Percentiles rank a stretch among this genome's conserved stretches.
Conservation (phyloP, 2,888 invertebrate genomes). For the Dichetophora obliterata region DNA sequence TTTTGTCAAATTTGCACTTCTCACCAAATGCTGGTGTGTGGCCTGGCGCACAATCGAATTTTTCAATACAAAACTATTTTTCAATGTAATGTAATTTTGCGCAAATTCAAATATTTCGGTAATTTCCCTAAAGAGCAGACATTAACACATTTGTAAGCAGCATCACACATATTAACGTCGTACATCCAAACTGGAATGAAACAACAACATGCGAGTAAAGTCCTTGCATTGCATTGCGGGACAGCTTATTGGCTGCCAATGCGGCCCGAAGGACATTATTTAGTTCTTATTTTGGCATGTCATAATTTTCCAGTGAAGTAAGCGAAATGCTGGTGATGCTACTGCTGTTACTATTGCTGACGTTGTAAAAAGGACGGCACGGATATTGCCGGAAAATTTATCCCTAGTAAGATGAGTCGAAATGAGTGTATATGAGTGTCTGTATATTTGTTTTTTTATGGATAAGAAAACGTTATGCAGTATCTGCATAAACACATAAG, state of each 20-base stretch:
- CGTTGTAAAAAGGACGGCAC: conserved; percentile 26
- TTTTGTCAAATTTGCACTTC: conserved; percentile 64
- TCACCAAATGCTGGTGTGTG: neutral
- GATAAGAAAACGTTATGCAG: conserved; percentile 50
- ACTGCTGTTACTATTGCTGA: neutral
- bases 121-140: conserved; percentile 66
- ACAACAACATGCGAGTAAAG: conserved; percentile 5
- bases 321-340: neutral
- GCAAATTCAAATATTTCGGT: conserved; percentile 59
- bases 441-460: conserved; percentile 46
- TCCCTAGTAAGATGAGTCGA: conserved; percentile 52
- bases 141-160: conserved; percentile 54
- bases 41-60: neutral
- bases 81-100: conserved; percentile 41
- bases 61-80: conserved; percentile 2
- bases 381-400: conserved; percentile 61
- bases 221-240: neutral
- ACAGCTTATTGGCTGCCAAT: conserved; percentile 45
- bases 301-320: conserved; percentile 45
- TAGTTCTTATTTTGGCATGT: conserved; percentile 33
- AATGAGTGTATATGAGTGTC: conserved; percentile 29
- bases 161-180: neutral
- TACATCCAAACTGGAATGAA: neutral
- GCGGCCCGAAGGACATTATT: conserved; percentile 44
- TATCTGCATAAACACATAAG: conserved; percentile 36